Conservation (phyloP, 1,140 invertebrate genomes). For the Bombus difficillimus region DNA sequence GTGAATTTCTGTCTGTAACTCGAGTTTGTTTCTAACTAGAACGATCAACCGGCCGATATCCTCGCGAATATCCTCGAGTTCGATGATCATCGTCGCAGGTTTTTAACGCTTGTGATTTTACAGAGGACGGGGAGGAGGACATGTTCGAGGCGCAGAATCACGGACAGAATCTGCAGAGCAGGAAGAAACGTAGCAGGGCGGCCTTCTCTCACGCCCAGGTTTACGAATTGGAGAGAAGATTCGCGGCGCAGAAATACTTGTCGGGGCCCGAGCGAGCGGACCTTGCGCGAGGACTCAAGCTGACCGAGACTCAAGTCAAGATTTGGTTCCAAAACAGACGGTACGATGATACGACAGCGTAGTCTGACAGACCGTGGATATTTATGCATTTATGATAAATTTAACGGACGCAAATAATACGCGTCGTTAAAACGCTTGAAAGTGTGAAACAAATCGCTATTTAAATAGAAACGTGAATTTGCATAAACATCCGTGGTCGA, state of each 20-base stretch:
- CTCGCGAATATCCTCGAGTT: not conserved
- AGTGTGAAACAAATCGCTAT: accelerated
- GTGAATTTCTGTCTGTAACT: not conserved
- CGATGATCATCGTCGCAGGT: not conserved
- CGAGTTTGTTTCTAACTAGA: not conserved
- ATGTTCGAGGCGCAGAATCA: slow-evolving; percentile 79
- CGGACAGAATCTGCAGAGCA: slow-evolving; percentile 78
- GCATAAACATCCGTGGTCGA: too few relatives aligned
- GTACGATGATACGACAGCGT: slow-evolving; percentile 57
- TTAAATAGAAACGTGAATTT: too few relatives aligned
- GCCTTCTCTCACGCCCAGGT: slow-evolving; percentile 98
- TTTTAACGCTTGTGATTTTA: slow-evolving; percentile 48
- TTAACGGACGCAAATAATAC: too few relatives aligned
- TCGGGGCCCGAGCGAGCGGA: slow-evolving; percentile 97
- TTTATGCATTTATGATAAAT: too few relatives aligned
- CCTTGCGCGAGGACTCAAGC: slow-evolving; percentile 92
- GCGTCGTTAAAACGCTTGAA: too few relatives aligned
- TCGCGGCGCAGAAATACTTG: slow-evolving; percentile 96
- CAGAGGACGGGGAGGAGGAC: slow-evolving; percentile 80
- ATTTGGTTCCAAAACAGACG: slow-evolving; percentile 83
- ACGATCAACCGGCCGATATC: not conserved
- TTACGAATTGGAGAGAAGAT: slow-evolving; percentile 96
- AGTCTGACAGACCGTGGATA: too few relatives aligned
- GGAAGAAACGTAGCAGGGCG: slow-evolving; percentile 96
- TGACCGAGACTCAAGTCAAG: slow-evolving; percentile 95